phyloP scores from a whole-genome alignment of 2,113 vertebrate genomes.

The human (Homo sapiens) region DNA sequence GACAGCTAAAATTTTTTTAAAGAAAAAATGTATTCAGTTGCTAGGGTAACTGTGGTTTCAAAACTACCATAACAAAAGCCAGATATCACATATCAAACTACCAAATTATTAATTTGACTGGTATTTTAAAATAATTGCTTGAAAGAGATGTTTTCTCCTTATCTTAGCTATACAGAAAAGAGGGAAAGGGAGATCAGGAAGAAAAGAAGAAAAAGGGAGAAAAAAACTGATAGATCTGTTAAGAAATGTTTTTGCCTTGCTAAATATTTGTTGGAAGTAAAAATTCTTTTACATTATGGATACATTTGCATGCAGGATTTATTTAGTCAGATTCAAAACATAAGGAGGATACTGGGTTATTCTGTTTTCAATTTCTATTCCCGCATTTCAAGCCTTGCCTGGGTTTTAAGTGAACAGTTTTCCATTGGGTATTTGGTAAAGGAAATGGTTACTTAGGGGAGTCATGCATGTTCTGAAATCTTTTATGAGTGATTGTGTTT shows the following conservation, averaged over 20 bases:
- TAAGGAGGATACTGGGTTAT: conserved; percentile 20
- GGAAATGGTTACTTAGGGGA: conserved; percentile 48
- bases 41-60: conserved; percentile 86
- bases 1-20: conserved; percentile 74
- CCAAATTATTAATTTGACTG: conserved; percentile 81
- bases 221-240: conserved; percentile 28
- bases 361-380: conserved; percentile 63
- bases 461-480: conserved; percentile 23
- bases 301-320: conserved; percentile 38
- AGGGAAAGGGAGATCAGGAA: not conserved
- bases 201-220: not conserved
- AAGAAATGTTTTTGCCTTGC: conserved; percentile 54
- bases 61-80: conserved; percentile 84
- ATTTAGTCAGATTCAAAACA: conserved; percentile 63
- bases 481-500: conserved; percentile 32
- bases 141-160: conserved; percentile 70
- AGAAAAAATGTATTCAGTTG: conserved; percentile 83
- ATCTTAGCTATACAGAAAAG: conserved; percentile 36
- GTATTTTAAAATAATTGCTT: conserved; percentile 79
- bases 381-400: conserved; percentile 45
- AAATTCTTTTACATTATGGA: conserved; percentile 27
- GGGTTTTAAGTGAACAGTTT: conserved; percentile 35
- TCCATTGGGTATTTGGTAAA: conserved; percentile 43
- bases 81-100: conserved; percentile 81
- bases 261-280: conserved; percentile 65